Percentiles rank a stretch among this genome's conserved stretches.
These are phyloP conservation scores for Trilocha varians DNA, from an alignment of 2,888 invertebrate genomes.

Conservation along the genomic window DNA sequence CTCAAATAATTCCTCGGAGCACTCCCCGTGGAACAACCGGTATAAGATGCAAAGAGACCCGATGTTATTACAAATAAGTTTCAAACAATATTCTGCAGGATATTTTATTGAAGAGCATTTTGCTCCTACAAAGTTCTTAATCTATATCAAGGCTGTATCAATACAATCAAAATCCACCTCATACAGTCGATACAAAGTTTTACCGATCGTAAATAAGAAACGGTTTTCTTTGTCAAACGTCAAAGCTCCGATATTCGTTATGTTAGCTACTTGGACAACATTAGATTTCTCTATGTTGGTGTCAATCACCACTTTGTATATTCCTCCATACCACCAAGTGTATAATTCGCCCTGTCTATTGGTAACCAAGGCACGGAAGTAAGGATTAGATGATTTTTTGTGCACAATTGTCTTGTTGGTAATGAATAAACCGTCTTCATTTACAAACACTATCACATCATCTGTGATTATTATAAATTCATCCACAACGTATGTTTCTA, in stretches of 20 bases:
- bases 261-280: conserved; percentile 33
- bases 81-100: too few relatives aligned
- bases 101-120: too few relatives aligned
- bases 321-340: conserved; percentile 58
- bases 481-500: conserved; percentile 35
- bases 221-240: conserved; percentile 53
- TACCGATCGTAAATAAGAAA: conserved; percentile 42
- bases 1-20: too few relatives aligned
- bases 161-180: conserved; percentile 21
- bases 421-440: conserved; percentile 41
- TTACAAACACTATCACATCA: conserved; percentile 40
- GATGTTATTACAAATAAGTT: too few relatives aligned
- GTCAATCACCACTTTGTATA: conserved; percentile 43
- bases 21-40: too few relatives aligned
- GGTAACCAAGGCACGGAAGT: conserved; percentile 46
- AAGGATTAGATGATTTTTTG: conserved; percentile 42
- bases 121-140: too few relatives aligned
- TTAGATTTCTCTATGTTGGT: conserved; percentile 31
- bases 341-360: conserved; percentile 46
- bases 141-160: conserved; percentile 1
- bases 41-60: too few relatives aligned
- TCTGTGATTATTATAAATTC: conserved; percentile 48
- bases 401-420: conserved; percentile 28
- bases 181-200: conserved; percentile 32
- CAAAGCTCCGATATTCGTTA: conserved; percentile 42